Percentiles rank a stretch among this genome's conserved stretches.
Evolutionary conservation across 2,888 invertebrate species (phyloP).

Genomic region (Harpagoxenus sublaevis): DNA sequence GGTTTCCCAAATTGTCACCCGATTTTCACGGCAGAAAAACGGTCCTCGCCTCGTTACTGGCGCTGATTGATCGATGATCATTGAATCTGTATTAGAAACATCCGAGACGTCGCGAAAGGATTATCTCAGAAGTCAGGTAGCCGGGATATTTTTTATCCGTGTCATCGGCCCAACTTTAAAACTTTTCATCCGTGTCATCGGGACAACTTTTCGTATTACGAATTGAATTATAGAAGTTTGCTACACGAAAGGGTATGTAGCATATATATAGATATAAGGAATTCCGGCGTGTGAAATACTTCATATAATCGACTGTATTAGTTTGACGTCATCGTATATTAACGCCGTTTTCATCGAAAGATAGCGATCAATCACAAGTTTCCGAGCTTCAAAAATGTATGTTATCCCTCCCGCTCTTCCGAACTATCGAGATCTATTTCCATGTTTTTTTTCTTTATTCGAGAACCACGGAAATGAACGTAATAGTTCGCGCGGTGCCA

Average conservation of each 20-base stretch:
- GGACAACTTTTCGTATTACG: constrained; percentile 42
- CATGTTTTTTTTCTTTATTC: neutral
- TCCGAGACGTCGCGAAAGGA: constrained; percentile 40
- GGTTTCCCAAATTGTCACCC: constrained; percentile 61
- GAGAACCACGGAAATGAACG: constrained; percentile 28
- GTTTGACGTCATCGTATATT: constrained; percentile 17
- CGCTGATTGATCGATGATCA: constrained; percentile 70
- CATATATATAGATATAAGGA: neutral
- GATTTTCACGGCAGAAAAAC: constrained; percentile 61
- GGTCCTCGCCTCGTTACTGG: constrained; percentile 57
- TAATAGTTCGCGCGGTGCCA: constrained; percentile 3
- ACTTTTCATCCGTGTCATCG: constrained; percentile 48
- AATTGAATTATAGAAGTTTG: constrained; percentile 31
- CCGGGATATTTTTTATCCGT: constrained; percentile 58
- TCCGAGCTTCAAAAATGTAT: neutral
- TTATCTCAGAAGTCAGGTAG: constrained; percentile 55
- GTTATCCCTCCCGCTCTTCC: too few species aligned
- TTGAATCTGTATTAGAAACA: constrained; percentile 65
- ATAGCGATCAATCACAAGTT: constrained; percentile 3
- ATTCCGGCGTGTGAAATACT: neutral
- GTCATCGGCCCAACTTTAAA: constrained; percentile 34
- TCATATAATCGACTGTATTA: constrained; percentile 5
- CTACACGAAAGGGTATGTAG: neutral
- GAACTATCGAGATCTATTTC: constrained; percentile 15
- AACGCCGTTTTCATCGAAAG: neutral